phyloP scores from a whole-genome alignment of 23 tunicate genomes.

The Halocynthia aurantium region DNA sequence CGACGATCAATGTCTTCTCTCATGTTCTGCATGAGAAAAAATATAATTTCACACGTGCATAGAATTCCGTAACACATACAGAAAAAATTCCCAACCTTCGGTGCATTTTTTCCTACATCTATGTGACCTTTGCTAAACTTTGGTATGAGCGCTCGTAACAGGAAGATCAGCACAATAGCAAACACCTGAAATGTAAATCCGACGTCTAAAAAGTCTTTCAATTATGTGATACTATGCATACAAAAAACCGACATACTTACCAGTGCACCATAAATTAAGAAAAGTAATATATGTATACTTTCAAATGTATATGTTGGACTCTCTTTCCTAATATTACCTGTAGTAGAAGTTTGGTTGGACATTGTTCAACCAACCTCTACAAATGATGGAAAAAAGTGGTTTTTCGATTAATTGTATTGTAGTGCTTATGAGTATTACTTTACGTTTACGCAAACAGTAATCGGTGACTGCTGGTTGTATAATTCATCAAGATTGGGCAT shows the following conservation, averaged over 20 bases:
- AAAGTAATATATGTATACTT: slow-evolving; percentile 28
- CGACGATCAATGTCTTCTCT: slow-evolving; percentile 18
- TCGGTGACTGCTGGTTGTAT: no score
- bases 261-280: slow-evolving; percentile 56
- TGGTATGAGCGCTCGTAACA: slow-evolving; percentile 29
- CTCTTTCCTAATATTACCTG: no score
- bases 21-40: slow-evolving; percentile 21
- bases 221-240: background rate
- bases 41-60: background rate
- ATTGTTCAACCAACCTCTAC: no score
- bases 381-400: no score
- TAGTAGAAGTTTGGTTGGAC: no score
- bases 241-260: slow-evolving; percentile 28
- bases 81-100: slow-evolving; percentile 28
- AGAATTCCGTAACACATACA: background rate
- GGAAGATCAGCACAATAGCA: slow-evolving; percentile 25
- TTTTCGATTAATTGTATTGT: no score
- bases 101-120: slow-evolving; percentile 30
- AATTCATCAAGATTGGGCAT: no score
- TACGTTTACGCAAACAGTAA: no score
- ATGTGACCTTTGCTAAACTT: slow-evolving; percentile 27
- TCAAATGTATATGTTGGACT: no score
- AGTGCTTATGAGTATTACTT: no score
- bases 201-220: background rate
- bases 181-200: slow-evolving; percentile 27